A percentile compares a stretch with the other conserved stretches of the same genome.
These are phyloP conservation scores for Calliphora vomitoria DNA, from an alignment of 2,888 invertebrate species.

Conservation along the genomic window DNA sequence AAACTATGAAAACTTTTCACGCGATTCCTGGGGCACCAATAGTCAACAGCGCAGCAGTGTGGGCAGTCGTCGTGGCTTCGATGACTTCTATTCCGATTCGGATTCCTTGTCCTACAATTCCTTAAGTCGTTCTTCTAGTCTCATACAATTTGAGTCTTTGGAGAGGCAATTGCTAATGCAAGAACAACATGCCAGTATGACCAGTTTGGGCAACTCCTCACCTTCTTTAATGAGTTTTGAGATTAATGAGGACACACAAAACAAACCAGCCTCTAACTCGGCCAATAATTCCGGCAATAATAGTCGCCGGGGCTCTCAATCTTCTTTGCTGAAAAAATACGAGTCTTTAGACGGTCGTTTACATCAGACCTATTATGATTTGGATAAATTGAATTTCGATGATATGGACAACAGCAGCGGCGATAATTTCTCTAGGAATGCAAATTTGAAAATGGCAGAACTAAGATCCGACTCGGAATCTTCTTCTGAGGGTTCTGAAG, in stretches of 20 bases:
- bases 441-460: conserved; percentile 73
- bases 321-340: conserved; percentile 81
- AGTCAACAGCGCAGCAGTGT: conserved; percentile 79
- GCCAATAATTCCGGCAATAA: conserved; percentile 78
- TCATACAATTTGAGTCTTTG: conserved; percentile 93
- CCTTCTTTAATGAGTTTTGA: conserved; percentile 83
- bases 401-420: conserved; percentile 74
- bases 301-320: conserved; percentile 81
- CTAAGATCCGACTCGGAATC: conserved; percentile 79
- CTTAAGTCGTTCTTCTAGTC: conserved; percentile 91
- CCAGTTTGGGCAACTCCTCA: conserved; percentile 83
- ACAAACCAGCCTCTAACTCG: conserved; percentile 68
- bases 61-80: conserved; percentile 81
- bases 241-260: conserved; percentile 64
- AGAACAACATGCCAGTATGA: conserved; percentile 84
- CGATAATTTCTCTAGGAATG: conserved; percentile 51
- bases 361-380: conserved; percentile 83
- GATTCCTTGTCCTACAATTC: conserved; percentile 86
- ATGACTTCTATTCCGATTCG: conserved; percentile 84
- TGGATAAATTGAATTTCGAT: conserved; percentile 83
- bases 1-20: conserved; percentile 77
- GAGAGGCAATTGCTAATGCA: conserved; percentile 88
- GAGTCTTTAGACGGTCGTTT: conserved; percentile 82
- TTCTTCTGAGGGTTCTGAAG: conserved; percentile 75
- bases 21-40: conserved; percentile 78